Evolutionary conservation across 2,113 vertebrate genomes (phyloP).

Genomic region (Pterophyllum scalare): DNA sequence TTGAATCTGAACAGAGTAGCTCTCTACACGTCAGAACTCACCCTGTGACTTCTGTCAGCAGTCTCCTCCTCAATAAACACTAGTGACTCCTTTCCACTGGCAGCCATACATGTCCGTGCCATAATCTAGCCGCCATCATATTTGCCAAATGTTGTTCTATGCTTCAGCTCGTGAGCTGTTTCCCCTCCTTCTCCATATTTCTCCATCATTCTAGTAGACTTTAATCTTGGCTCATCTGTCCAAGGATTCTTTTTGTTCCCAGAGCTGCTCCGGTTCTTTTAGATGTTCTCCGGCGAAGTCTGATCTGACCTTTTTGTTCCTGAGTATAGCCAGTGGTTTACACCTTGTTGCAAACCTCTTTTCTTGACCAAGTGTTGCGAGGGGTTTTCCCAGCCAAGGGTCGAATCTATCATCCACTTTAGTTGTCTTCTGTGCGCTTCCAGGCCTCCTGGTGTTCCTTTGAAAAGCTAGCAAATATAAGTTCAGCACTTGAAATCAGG

Average conservation of each 20-base stretch:
- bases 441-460: neutral
- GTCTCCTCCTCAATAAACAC: neutral
- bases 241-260: neutral
- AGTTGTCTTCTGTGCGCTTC: neutral
- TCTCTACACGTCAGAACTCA: neutral
- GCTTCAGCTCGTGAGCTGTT: neutral
- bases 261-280: neutral
- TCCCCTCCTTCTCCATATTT: neutral
- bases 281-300: neutral
- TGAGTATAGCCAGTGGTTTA: neutral
- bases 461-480: neutral
- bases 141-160: neutral
- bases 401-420: neutral
- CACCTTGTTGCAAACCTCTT: neutral
- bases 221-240: neutral
- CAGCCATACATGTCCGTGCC: neutral
- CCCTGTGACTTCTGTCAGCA: neutral
- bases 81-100: neutral
- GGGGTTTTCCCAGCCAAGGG: too few species aligned
- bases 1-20: neutral
- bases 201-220: neutral
- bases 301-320: neutral
- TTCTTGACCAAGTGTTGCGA: neutral
- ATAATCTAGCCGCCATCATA: neutral
- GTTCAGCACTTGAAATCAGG: neutral